Conservation (phyloP, 2,113 vertebrate species). For the Brienomyrus longianalis region DNA sequence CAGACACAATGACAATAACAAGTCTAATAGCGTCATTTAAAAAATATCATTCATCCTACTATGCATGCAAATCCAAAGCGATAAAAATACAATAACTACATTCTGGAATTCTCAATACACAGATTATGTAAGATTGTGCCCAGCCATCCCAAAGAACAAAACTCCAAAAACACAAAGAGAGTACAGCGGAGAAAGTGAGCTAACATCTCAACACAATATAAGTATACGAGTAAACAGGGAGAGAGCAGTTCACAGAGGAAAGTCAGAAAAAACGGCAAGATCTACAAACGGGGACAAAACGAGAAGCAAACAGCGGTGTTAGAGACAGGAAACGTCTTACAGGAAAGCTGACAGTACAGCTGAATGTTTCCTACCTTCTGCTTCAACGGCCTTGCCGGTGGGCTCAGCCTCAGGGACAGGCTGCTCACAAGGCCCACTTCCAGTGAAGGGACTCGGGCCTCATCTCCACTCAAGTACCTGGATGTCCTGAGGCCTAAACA, state of each 20-base stretch:
- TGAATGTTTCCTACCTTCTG: conserved; percentile 49
- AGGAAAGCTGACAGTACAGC: conserved; percentile 13
- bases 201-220: not conserved
- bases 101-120: not conserved
- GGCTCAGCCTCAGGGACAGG: conserved; percentile 35
- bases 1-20: not conserved
- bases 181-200: not conserved
- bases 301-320: conserved; percentile 23
- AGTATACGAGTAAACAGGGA: not conserved
- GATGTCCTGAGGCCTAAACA: conserved; percentile 34
- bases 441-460: conserved; percentile 34
- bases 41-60: not conserved
- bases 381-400: conserved; percentile 44
- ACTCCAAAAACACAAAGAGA: not conserved
- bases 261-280: not conserved
- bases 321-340: conserved; percentile 8
- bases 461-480: conserved; percentile 35
- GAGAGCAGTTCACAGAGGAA: conserved; percentile 10
- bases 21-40: not conserved
- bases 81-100: not conserved
- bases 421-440: conserved; percentile 27
- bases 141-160: not conserved
- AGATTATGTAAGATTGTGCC: not conserved
- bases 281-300: conserved; percentile 4
- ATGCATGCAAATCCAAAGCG: not conserved